Evolutionary conservation across 2,888 invertebrate genomes (phyloP).

Genomic region (Pasiphila rectangulata): DNA sequence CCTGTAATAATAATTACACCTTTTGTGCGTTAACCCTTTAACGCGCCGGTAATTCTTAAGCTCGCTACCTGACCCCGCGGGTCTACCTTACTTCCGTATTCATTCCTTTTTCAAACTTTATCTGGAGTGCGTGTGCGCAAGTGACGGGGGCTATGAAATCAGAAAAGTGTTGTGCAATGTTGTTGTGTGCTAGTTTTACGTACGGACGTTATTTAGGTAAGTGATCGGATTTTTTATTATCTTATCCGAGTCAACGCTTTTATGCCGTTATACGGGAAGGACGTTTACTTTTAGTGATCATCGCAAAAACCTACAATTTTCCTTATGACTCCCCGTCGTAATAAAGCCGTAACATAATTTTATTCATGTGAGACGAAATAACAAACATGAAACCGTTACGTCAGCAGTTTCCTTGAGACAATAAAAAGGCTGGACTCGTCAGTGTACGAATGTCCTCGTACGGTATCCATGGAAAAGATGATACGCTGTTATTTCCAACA

Average conservation of each 20-base stretch:
- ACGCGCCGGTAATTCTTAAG: conserved; percentile 73
- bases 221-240: conserved; percentile 20
- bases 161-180: conserved; percentile 17
- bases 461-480: conserved; percentile 72
- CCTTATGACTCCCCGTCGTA: conserved; percentile 53
- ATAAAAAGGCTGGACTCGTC: conserved; percentile 76
- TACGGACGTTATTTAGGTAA: conserved; percentile 23
- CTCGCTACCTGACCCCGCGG: conserved; percentile 74
- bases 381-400: conserved; percentile 61
- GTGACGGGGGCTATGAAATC: conserved; percentile 42
- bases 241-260: conserved; percentile 18
- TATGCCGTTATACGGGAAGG: conserved; percentile 23
- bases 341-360: conserved; percentile 55
- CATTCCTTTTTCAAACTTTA: conserved; percentile 70
- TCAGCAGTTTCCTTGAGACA: conserved; percentile 69
- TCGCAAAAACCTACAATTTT: conserved; percentile 40
- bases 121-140: conserved; percentile 73
- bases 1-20: conserved; percentile 73
- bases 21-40: conserved; percentile 77
- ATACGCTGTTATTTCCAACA: conserved; percentile 81
- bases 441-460: conserved; percentile 66
- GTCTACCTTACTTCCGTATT: conserved; percentile 71
- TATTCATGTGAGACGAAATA: conserved; percentile 60
- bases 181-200: conserved; percentile 6
- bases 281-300: conserved; percentile 30